Base-by-base conservation (phyloP, 2,888 invertebrate genomes). In the Leucophenga maculata region DNA sequence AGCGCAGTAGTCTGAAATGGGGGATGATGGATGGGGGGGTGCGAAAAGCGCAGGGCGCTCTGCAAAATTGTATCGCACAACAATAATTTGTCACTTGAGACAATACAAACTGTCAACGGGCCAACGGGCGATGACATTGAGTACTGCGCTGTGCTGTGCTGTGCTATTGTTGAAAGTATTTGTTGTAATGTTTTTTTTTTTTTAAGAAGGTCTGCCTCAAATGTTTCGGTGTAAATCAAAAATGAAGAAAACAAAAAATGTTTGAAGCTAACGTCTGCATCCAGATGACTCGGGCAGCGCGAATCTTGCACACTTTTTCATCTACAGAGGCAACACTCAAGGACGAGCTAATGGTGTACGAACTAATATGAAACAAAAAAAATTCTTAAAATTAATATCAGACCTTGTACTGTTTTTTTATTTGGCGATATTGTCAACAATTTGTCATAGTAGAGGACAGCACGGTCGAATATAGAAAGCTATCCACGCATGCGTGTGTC, bases 71-170 rank as follows among this genome's bases (percentile, higher is more conserved):
- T 69, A 65, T 44, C 18, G 31, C 48, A n/a, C 57, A 70, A n/a
- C 70, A 68, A 59, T 73, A 77, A 77, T 77, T 77, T 77, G 77
- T 77, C 77, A 77, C 73, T 71, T 65, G 78, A 78, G 72, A 74
- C 78, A 69, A 69, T 70, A 18, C 18, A 65, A 32, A 48, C 59
- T 59, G 65, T 50, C 64, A 64, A 22, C 44, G 18, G 39, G 39
- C 39, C 9, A 39, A 39, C 39, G 39, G 39, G 39, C 39, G 39
- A 39, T 39, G 39, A 39, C 39, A 39, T 39, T 39, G 39, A 39
- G 11, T n/a, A n/a, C n/a, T n/a, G n/a, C n/a, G n/a, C n/a, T n/a
- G n/a, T n/a, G n/a, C n/a, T n/a, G n/a, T n/a, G n/a, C n/a, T n/a
- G n/a, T 39, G 8, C 8, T 9, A 50, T 50, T 50, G n/a, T n/a